These are phyloP conservation scores for Semibalanus balanoides DNA, from an alignment of 1,140 invertebrate genomes.

Conservation along the genomic window DNA sequence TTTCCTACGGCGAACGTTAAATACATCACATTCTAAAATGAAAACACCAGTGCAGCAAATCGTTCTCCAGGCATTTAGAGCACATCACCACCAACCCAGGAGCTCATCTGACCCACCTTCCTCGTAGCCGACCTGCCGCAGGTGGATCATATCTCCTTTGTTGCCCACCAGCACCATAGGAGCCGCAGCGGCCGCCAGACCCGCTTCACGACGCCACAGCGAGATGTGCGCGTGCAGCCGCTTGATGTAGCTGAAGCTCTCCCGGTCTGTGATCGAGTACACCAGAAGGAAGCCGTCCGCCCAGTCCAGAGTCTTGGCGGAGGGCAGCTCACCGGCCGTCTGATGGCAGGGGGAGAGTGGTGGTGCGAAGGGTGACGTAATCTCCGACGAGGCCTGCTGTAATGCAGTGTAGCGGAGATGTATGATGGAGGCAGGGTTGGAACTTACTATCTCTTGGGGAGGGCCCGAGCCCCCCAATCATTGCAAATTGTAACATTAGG, in stretches of 20 bases:
- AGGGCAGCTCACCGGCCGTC: constrained; percentile 53
- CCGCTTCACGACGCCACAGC: constrained; percentile 16
- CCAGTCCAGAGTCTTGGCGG: constrained; percentile 58
- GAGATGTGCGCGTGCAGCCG: constrained; percentile 50
- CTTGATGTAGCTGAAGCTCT: constrained; percentile 69
- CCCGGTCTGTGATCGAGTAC: constrained; percentile 77
- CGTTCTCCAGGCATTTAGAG: no score
- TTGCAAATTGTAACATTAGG: no score
- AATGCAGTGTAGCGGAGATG: no score
- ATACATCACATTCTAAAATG: no score
- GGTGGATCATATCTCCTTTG: constrained; percentile 81
- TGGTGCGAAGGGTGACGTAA: neutral
- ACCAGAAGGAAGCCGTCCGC: constrained; percentile 76
- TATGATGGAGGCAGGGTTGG: no score
- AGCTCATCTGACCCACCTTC: constrained; percentile 54
- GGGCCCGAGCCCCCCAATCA: no score
- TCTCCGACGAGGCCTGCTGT: no score
- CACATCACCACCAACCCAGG: no score
- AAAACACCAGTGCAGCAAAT: no score
- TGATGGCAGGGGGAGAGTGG: constrained; percentile 21
- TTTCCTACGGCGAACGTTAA: no score
- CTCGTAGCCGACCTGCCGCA: constrained; percentile 70
- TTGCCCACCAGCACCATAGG: constrained; percentile 61
- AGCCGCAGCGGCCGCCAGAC: constrained; percentile 31
- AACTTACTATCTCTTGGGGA: no score